Percentiles rank a stretch among this genome's conserved stretches.
phyloP scores from a whole-genome alignment of 2,113 vertebrate species.

The Pangasianodon gigas region DNA sequence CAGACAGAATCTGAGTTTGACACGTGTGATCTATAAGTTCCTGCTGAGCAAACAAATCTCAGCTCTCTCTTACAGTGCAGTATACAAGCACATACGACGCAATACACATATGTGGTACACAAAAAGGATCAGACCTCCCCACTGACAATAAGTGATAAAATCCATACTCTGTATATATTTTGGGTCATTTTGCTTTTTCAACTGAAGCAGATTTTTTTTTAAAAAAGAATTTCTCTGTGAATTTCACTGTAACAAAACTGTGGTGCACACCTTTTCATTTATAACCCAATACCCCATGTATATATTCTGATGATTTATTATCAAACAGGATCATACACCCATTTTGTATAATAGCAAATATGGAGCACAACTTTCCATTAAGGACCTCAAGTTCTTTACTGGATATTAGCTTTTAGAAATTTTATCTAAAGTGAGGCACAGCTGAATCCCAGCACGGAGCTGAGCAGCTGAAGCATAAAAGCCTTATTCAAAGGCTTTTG shows the following conservation, averaged over 20 bases:
- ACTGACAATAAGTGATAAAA: not conserved
- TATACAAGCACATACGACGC: not conserved
- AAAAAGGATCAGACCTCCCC: not conserved
- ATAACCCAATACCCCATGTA: not conserved
- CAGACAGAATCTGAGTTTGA: not conserved
- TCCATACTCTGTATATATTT: not conserved
- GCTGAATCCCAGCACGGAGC: not conserved
- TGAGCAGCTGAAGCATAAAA: not conserved
- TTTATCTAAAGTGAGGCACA: not conserved
- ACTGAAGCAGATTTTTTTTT: not conserved
- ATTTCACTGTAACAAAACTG: not conserved
- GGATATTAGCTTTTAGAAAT: not conserved
- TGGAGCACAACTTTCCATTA: not conserved
- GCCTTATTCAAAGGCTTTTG: not conserved
- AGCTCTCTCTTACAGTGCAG: not conserved
- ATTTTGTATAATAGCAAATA: not conserved
- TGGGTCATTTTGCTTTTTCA: not conserved
- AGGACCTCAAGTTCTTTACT: not conserved
- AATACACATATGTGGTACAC: not conserved
- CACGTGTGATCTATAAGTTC: not conserved
- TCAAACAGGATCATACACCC: not conserved
- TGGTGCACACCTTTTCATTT: not conserved
- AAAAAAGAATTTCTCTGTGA: no score
- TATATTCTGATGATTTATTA: not conserved
- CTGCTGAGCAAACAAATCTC: not conserved